phyloP scores from a whole-genome alignment of 2,113 vertebrate genomes.

The Emydocephalus ijimae region DNA sequence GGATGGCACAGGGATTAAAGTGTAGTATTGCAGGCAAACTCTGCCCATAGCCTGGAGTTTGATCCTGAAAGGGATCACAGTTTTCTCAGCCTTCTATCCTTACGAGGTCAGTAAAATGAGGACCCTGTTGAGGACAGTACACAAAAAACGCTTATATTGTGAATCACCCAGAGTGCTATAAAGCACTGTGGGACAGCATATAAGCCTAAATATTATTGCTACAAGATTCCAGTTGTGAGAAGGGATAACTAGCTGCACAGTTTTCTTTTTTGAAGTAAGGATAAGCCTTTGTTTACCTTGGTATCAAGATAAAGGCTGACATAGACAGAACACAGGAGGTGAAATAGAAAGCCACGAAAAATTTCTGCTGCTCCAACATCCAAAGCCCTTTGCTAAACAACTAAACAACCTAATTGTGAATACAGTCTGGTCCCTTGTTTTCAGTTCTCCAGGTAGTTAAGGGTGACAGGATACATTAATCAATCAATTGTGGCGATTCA shows the following conservation, averaged over 20 bases:
- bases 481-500: slow-evolving; percentile 5
- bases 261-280: slow-evolving; percentile 7
- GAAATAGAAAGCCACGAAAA: not conserved
- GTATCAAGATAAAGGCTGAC: slow-evolving; percentile 31
- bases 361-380: slow-evolving; percentile 22
- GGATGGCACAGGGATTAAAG: not conserved
- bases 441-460: not conserved
- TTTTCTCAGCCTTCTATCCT: not conserved
- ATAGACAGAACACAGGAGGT: not conserved
- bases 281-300: slow-evolving; percentile 19
- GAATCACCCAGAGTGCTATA: not conserved
- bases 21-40: not conserved
- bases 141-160: not conserved
- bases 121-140: not conserved
- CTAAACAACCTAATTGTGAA: not conserved
- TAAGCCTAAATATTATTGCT: not conserved
- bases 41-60: not conserved
- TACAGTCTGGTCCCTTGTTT: not conserved
- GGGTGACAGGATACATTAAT: slow-evolving; percentile 6
- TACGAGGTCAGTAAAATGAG: not conserved
- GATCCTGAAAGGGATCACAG: not conserved
- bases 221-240: slow-evolving; percentile 15
- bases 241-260: slow-evolving; percentile 10
- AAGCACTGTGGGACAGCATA: not conserved
- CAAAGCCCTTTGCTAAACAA: slow-evolving; percentile 4